phyloP scores from a whole-genome alignment of 2,113 vertebrate species.

The Lutjanus erythropterus region DNA sequence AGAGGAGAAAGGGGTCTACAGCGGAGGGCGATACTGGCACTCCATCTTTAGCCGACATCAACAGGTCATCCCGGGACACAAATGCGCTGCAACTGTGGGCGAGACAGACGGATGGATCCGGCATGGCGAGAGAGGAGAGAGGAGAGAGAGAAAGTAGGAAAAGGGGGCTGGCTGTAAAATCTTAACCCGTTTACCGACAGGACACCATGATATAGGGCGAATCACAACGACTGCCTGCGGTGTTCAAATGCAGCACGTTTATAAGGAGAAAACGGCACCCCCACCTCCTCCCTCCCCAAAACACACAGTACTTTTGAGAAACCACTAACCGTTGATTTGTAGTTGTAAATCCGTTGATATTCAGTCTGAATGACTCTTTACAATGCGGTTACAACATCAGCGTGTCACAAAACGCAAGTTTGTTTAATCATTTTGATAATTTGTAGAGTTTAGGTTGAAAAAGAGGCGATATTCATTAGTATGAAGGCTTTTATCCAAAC shows the following conservation, averaged over 20 bases:
- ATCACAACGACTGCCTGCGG: neutral
- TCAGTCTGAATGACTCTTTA: no score
- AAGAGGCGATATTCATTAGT: no score
- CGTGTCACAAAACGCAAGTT: no score
- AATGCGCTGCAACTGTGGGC: constrained; percentile 76
- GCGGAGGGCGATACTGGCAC: constrained; percentile 53
- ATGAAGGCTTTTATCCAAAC: no score
- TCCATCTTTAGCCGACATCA: constrained; percentile 85
- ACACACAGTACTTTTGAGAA: constrained; percentile 38
- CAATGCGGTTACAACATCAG: no score
- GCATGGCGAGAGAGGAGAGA: constrained; percentile 62
- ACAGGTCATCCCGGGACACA: constrained; percentile 88
- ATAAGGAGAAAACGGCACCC: neutral
- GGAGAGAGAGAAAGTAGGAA: constrained; percentile 8
- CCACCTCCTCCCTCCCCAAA: no score
- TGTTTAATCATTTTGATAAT: no score
- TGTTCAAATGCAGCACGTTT: neutral
- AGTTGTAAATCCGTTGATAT: no score
- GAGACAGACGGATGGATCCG: constrained; percentile 78
- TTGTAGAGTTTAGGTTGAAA: no score
- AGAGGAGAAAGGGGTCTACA: constrained; percentile 19
- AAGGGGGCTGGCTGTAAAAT: constrained; percentile 35
- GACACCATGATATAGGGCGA: constrained; percentile 3
- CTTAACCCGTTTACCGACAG: constrained; percentile 62
- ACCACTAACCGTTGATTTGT: no score